Conservation (phyloP, 2,888 invertebrate genomes). For the Nomada ferruginata region DNA sequence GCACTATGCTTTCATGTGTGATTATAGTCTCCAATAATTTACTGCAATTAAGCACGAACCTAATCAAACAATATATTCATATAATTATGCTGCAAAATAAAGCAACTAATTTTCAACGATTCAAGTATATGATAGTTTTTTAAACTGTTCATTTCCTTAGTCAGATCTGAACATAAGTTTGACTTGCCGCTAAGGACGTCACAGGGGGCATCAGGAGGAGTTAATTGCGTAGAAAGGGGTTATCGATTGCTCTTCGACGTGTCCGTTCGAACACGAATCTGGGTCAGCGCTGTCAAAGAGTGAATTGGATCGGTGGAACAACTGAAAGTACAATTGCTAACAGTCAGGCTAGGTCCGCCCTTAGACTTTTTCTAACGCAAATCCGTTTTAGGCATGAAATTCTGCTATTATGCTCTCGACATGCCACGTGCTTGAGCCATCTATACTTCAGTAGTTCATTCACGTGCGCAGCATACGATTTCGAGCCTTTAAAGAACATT, state of each 20-base stretch:
- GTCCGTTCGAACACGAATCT: slow-evolving; percentile 50
- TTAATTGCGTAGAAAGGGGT: slow-evolving; percentile 32
- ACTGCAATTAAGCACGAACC: too few species aligned
- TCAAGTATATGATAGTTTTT: too few species aligned
- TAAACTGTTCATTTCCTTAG: background rate
- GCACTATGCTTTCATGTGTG: too few species aligned
- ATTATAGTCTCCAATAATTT: too few species aligned
- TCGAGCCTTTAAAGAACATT: background rate
- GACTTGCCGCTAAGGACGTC: background rate
- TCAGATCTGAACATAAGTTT: background rate
- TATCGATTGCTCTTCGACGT: slow-evolving; percentile 41
- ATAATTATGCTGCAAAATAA: too few species aligned
- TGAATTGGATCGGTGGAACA: slow-evolving; percentile 40
- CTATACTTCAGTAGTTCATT: slow-evolving; percentile 38
- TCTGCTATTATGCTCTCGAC: slow-evolving; percentile 58
- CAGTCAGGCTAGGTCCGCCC: slow-evolving; percentile 38
- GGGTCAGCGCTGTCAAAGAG: slow-evolving; percentile 69
- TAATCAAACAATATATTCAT: too few species aligned
- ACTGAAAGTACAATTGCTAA: slow-evolving; percentile 61
- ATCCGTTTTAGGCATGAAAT: slow-evolving; percentile 52
- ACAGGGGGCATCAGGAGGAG: slow-evolving; percentile 1
- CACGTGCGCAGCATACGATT: slow-evolving; percentile 41
- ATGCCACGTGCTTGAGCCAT: slow-evolving; percentile 50
- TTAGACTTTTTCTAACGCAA: slow-evolving; percentile 56
- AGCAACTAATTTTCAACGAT: too few species aligned